Base-by-base conservation (phyloP, 2,113 vertebrate genomes). In the Paedocypris sp. region DNA sequence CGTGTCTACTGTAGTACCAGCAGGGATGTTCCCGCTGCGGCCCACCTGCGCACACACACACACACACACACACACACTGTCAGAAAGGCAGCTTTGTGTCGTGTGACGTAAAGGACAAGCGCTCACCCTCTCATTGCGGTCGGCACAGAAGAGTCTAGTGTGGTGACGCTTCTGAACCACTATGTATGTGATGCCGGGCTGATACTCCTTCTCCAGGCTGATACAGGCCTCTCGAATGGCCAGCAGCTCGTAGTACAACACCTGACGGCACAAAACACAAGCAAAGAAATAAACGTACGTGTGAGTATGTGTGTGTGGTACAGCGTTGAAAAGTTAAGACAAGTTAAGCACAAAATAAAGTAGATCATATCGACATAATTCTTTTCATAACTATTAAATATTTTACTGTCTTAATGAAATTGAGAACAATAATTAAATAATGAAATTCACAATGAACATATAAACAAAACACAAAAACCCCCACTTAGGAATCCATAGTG, bases 151-250 rank as follows among this genome's bases (percentile, higher is more conserved):
- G 69, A 99, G 76, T 43, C 95, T 90, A 0, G 95, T 99, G n/a
- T 99, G 95, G 81, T 99, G 95, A 62, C 95, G 84, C 78, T 99
- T 99, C 85, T 99, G 95, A 74, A 99, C 95, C 66, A 97, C 95
- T 13, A 99, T 97, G 72, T 99, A 99, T 12, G 95, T 99, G 82
- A 99, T 99, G 78, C 95, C 95, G 15, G 95, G 95, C 82, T 99
- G 95, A 80, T 99, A 99, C 75, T 99, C 95, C 62, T 98, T 99
- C 83, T 99, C 95, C 84, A 99, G 80, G 77, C 89, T 94, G 80
- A 99, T 99, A 67, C 95, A 99, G 80, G 95, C 95, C 85, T 99
- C 95, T 66, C 95, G 85, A 74, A 99, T 97, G 69, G 95, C 95
- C 73, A 99, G 87, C 80, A 99, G 89, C 67, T 99, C 95, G 52